Evolutionary conservation across 1,140 invertebrate species (phyloP).

Genomic region (Coelopa frigida): DNA sequence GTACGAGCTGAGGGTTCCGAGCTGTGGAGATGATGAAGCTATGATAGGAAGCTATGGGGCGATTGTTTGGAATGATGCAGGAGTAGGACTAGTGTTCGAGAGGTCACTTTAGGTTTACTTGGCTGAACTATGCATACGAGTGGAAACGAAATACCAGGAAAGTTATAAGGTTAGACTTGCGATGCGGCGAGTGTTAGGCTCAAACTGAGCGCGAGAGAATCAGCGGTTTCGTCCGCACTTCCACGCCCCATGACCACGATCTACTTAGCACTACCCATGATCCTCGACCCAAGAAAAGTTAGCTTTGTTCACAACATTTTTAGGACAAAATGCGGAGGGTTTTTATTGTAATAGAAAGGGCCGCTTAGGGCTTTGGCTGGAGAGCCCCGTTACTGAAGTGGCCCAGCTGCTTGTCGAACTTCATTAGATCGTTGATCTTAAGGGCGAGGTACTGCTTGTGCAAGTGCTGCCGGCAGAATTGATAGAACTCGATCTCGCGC

Average conservation of each 20-base stretch:
- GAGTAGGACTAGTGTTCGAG: too few species aligned
- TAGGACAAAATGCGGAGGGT: background rate
- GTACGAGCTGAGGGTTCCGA: conserved; percentile 31
- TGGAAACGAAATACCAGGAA: too few species aligned
- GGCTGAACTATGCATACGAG: too few species aligned
- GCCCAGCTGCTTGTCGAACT: conserved; percentile 22
- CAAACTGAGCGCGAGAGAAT: too few species aligned
- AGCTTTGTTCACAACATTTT: conserved; percentile 1
- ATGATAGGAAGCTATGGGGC: background rate
- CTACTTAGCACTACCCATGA: too few species aligned
- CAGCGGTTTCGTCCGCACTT: too few species aligned
- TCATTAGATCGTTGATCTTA: conserved; percentile 32
- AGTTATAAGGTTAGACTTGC: background rate
- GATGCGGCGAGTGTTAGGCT: too few species aligned
- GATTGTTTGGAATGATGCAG: background rate
- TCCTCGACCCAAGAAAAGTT: background rate
- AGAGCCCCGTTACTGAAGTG: background rate
- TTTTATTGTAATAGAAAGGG: background rate
- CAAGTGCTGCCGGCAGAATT: conserved; percentile 17
- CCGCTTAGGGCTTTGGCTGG: background rate
- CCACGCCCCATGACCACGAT: too few species aligned
- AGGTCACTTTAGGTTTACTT: too few species aligned
- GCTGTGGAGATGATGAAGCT: conserved; percentile 14
- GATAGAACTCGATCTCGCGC: conserved; percentile 19
- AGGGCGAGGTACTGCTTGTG: conserved; percentile 20